These are phyloP conservation scores for Volucella zonaria DNA, from an alignment of 2,888 invertebrate genomes.

Conservation along the genomic window DNA sequence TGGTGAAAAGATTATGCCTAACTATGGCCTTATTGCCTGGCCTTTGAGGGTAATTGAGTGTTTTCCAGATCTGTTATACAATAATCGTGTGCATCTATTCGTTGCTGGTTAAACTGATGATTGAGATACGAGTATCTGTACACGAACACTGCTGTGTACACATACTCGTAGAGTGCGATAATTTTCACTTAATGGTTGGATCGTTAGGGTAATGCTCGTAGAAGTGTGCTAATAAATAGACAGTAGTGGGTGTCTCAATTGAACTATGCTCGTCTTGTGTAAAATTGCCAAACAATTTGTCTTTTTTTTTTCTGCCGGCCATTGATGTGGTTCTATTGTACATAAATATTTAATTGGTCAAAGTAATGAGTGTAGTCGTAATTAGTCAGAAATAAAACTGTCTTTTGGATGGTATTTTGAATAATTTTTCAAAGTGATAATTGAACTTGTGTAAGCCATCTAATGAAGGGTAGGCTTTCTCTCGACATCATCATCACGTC, in stretches of 20 bases:
- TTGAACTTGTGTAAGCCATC: not conserved
- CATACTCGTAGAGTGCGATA: constrained; percentile 25
- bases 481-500: too few species aligned
- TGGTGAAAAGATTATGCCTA: constrained; percentile 18
- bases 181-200: constrained; percentile 23
- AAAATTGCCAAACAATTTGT: not conserved
- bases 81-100: constrained; percentile 25
- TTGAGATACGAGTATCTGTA: too few species aligned
- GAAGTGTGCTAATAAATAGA: not conserved
- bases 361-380: not conserved
- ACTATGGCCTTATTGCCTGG: not conserved
- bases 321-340: not conserved
- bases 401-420: not conserved
- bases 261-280: constrained; percentile 7
- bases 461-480: too few species aligned
- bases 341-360: not conserved
- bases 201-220: constrained; percentile 26
- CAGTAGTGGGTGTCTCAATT: not conserved
- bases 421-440: not conserved
- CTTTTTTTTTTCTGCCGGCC: not conserved
- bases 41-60: constrained; percentile 19
- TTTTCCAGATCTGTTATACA: constrained; percentile 21
- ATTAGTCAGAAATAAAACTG: not conserved
- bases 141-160: not conserved
- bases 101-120: constrained; percentile 13